Base-by-base conservation (phyloP, 2,797 vertebrate species). In the Betta splendens region DNA sequence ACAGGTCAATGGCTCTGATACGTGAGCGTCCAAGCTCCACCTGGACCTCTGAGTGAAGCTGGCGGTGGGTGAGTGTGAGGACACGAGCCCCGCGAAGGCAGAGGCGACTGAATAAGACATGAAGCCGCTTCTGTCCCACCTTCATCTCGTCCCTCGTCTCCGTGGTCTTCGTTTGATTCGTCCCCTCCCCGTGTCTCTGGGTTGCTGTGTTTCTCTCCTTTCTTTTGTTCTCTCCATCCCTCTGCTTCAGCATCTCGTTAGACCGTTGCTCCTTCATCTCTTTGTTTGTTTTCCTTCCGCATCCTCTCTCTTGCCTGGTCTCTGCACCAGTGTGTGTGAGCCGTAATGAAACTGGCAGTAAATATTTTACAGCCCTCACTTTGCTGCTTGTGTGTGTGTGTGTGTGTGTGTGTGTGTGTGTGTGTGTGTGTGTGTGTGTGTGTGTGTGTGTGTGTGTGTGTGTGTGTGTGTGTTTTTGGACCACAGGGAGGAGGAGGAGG, bases 301-400 rank as follows among this genome's bases (percentile, higher is more conserved):
- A 21, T 68, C 45, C 22, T 33, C 33, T 54, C 53, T 47, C 37
- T 64, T 55, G 55, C 44, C 69, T 43, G 77, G 68, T 72, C 72
- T 39, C 23, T 74, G 82, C 77, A 75, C 42, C 3, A 5, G 51
- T 57, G 45, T 68, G 48, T 57, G 61, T 36, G 22, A 18, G 54
- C 42, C 22, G 5, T 63, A 73, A 79, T 72, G 67, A 75, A 62
- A 69, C 59, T 72, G 54, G 36, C 1, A 16, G 80, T 90, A 39
- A 81, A 88, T 89, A 87, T 84, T 89, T 86, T 21, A 87, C 56
- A 71, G 45, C 35, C 53, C 57, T 72, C 56, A 71, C 78, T 85
- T 81, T 75, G 75, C 70, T 56, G 76, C 54, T 77, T 54, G 22
- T 26, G 25, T 50, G 29, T 17, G 28, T 63, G 57, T 36, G 21